These are phyloP conservation scores for Aricia agestis DNA, from an alignment of 1,140 invertebrate genomes.

Conservation along the genomic window DNA sequence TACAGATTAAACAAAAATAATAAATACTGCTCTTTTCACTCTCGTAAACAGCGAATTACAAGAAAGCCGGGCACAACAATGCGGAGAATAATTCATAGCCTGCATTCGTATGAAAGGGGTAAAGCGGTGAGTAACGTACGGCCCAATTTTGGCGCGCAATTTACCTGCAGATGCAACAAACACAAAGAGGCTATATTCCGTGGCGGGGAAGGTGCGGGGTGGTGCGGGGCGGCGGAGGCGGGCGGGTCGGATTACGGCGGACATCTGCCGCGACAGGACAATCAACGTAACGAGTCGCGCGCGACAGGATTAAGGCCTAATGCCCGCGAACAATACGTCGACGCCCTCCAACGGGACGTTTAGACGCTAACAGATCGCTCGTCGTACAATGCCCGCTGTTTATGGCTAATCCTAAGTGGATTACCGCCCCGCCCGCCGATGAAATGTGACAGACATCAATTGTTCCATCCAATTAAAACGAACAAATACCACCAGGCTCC, in stretches of 20 bases:
- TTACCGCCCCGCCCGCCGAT: constrained; percentile 45
- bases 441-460: constrained; percentile 26
- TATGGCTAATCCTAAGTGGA: constrained; percentile 71
- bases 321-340: constrained; percentile 66
- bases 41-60: constrained; percentile 51
- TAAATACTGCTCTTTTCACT: constrained; percentile 28
- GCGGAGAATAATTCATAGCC: constrained; percentile 67
- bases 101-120: constrained; percentile 60
- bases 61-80: constrained; percentile 64
- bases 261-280: constrained; percentile 67
- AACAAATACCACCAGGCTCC: constrained; percentile 18
- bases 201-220: constrained; percentile 29
- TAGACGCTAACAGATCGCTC: constrained; percentile 67
- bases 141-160: constrained; percentile 69
- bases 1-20: constrained; percentile 27
- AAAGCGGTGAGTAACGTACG: constrained; percentile 59
- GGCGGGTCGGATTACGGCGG: constrained; percentile 65
- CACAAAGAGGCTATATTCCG: constrained; percentile 70
- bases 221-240: constrained; percentile 29
- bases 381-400: constrained; percentile 66
- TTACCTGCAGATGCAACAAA: constrained; percentile 74
- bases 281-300: constrained; percentile 69
- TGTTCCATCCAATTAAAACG: constrained; percentile 28
- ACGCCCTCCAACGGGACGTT: constrained; percentile 67
- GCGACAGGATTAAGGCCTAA: constrained; percentile 71